These are phyloP conservation scores for Escarpia spicata DNA, from an alignment of 2,888 invertebrate genomes.

Conservation along the genomic window DNA sequence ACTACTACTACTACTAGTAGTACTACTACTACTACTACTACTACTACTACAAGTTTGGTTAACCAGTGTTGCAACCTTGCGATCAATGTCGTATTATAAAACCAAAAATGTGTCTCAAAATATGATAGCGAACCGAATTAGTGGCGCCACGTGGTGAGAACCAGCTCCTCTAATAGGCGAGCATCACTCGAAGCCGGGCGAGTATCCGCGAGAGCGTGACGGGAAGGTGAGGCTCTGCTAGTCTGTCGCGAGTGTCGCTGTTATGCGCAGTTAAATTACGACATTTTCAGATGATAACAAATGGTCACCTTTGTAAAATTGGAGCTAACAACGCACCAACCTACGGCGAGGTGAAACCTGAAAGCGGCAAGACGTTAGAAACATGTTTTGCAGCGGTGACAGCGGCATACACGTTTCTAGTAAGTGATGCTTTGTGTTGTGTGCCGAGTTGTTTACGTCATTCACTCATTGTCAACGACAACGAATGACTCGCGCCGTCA, in stretches of 20 bases:
- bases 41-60: not conserved
- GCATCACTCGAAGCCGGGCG: not conserved
- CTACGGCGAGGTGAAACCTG: not conserved
- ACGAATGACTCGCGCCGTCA: not conserved
- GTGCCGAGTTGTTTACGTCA: not conserved
- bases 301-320: not conserved
- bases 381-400: not conserved
- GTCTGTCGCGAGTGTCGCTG: not conserved
- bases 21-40: too few species aligned
- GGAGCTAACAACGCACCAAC: not conserved
- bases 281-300: not conserved
- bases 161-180: not conserved
- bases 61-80: not conserved
- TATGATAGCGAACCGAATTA: not conserved
- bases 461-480: conserved; percentile 16
- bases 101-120: not conserved
- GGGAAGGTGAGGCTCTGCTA: not conserved
- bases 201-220: not conserved
- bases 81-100: not conserved
- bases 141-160: conserved; percentile 16
- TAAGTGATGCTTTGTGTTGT: not conserved
- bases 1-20: not conserved
- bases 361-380: not conserved
- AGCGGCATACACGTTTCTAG: not conserved
- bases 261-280: not conserved